These are phyloP conservation scores for Sebastes fasciatus DNA, from an alignment of 2,113 vertebrate genomes.

Conservation along the genomic window DNA sequence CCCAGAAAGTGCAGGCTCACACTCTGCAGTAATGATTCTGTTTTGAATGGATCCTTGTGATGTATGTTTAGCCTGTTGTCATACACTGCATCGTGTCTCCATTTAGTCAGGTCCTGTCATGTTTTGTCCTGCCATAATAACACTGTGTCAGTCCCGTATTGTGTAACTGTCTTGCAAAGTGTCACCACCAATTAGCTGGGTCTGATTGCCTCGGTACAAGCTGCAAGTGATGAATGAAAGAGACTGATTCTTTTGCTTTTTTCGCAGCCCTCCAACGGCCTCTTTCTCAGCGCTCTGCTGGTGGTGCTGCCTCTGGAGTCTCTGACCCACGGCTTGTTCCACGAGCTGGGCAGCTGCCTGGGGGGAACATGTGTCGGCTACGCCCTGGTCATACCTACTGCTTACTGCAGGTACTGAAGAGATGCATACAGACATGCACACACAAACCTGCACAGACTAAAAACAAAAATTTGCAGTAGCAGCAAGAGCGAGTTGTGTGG, in stretches of 20 bases:
- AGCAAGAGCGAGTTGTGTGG: background rate
- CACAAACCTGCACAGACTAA: background rate
- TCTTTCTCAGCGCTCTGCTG: constrained; percentile 94
- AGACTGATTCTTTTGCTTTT: constrained; percentile 52
- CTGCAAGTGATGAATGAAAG: constrained; percentile 46
- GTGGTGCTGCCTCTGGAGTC: constrained; percentile 95
- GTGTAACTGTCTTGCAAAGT: constrained; percentile 50
- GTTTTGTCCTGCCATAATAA: constrained; percentile 56
- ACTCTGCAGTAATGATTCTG: constrained; percentile 8
- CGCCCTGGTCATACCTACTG: constrained; percentile 94
- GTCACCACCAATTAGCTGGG: constrained; percentile 61
- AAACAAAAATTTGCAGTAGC: background rate
- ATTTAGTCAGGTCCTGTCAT: constrained; percentile 52
- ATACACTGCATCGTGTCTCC: constrained; percentile 28
- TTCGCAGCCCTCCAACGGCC: constrained; percentile 88
- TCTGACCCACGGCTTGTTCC: constrained; percentile 93
- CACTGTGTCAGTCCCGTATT: constrained; percentile 44
- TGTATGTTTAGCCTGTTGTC: constrained; percentile 38
- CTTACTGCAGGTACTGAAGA: constrained; percentile 91
- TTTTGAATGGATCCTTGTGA: constrained; percentile 31
- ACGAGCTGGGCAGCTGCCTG: constrained; percentile 93
- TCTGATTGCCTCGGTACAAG: constrained; percentile 35
- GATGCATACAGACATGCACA: background rate
- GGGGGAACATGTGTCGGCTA: constrained; percentile 97
- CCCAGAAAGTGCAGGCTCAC: background rate